Evolutionary conservation across 2,797 vertebrate species (phyloP), one percentile per base, ranked within the genome.

Genomic region (Momotus momota): DNA sequence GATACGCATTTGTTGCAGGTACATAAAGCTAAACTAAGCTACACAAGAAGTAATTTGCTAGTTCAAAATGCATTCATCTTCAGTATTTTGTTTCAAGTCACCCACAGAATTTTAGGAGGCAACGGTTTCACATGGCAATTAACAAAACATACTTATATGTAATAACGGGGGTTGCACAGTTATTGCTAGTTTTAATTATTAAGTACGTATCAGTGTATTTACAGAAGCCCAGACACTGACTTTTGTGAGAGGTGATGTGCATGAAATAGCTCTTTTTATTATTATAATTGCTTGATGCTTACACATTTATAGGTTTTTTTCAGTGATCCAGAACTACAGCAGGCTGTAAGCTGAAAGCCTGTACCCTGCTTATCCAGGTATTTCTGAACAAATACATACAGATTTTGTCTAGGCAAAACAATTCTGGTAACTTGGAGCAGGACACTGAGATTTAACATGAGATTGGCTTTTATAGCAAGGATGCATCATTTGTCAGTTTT

Each of bases 91-190:
- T 75, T 92, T 95, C 79, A 72, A 74, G 70, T 48, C 71, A 86
- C 85, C 74, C 77, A 87, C 48, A 74, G 80, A 66, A 91, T 91
- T 96, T 93, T 77, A 71, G 62, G 41, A 94, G 60, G 70, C 86
- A 72, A 66, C 16, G 75, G 29, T 75, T 88, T 85, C 23, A 73
- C 7, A 4, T 11, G 23, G 48, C 52, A 91, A 85, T 83, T 83
- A 81, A 86, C 73, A 77, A 81, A 90, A 85, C 29, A 14, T 66
- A 35, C 14, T 86, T 70, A 38, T 52, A 52, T 38, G 60, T 23
- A 60, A 14, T 57, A 80, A 43, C 6, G 60, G 31, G 54, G 17
- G 16, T 17, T 88, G 40, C 19, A 17, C 4, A 57, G 22, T 35
- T 41, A 55, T 33, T 86, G 40, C 31, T 64, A 19, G 1, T 57